These are phyloP conservation scores for Leptonema lineaticorne DNA, from an alignment of 1,140 invertebrate genomes.

Conservation along the genomic window DNA sequence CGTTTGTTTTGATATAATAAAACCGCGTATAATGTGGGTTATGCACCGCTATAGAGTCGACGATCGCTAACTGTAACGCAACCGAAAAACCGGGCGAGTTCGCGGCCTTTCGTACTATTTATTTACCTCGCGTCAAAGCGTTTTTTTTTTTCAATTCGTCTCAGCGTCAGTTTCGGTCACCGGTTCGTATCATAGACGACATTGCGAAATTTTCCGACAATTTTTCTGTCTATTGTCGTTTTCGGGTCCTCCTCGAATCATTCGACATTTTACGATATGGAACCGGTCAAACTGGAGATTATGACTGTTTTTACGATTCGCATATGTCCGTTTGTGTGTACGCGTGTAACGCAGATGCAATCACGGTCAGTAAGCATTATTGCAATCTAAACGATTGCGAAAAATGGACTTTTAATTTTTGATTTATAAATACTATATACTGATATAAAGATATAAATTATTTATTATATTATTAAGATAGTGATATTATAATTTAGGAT, in stretches of 20 bases:
- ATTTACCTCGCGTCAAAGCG: neutral
- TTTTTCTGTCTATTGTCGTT: constrained; percentile 9
- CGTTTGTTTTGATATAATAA: no score
- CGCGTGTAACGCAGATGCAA: neutral
- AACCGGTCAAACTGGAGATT: neutral
- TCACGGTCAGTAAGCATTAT: neutral
- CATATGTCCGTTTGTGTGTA: no score
- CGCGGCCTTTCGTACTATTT: constrained; percentile 15
- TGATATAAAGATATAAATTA: no score
- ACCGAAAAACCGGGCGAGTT: constrained; percentile 14
- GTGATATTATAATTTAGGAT: no score
- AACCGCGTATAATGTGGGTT: constrained; percentile 13
- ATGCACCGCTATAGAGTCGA: constrained; percentile 8
- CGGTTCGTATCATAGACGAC: neutral
- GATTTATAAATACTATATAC: no score
- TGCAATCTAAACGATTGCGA: neutral
- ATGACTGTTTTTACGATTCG: no score
- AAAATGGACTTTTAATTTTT: constrained; percentile 1
- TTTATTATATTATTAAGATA: no score
- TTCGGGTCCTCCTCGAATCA: no score
- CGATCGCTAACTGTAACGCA: constrained; percentile 17
- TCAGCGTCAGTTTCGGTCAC: neutral
- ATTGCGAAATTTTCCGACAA: neutral
- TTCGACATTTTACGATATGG: no score
- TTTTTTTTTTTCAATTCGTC: neutral